Evolutionary conservation across 2,888 invertebrate species (phyloP), one percentile per base, ranked within the genome.

Genomic region (Deilephila porcellus): DNA sequence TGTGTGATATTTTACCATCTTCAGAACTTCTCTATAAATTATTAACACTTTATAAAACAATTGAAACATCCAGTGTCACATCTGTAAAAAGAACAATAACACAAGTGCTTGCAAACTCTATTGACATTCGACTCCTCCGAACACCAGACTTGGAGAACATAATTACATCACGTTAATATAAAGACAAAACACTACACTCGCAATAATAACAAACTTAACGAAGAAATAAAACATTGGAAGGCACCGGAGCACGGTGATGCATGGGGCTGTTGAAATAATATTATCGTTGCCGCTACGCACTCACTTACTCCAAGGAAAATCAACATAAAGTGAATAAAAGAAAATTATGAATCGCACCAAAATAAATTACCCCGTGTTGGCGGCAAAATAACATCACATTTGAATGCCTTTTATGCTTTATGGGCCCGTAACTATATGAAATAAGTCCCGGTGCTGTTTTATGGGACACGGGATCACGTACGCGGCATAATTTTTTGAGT

Each of bases 291-390:
- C 88, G 87, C 91, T 91, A 91, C 91, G 89, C 90, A 93, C 93
- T 91, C 90, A 93, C 93, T 91, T 91, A 92, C 91, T 93, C 92
- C 83, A 91, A 91, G 91, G 91, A 93, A 93, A 94, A 94, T 94
- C 94, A 94, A 94, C 94, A 94, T 94, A 94, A 94, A 94, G 94
- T 94, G 94, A 93, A 94, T 94, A 94, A 94, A 94, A 94, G 93
- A 94, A 94, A 94, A 94, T 94, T 94, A 94, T 94, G 94, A 94
- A 94, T 94, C 91, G 93, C 92, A 88, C 91, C 86, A 88, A 93
- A 94, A 94, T 94, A 94, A 94, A 94, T 94, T 94, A 94, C 93
- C 90, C 91, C 86, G 90, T 92, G 93, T 94, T 92, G 94, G 94
- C 93, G 93, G 94, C 94, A 93, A 94, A 94, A 94, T 94, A 94